Evolutionary conservation across 1,140 invertebrate genomes (phyloP).

Genomic region (Drosophila kurseongensis): DNA sequence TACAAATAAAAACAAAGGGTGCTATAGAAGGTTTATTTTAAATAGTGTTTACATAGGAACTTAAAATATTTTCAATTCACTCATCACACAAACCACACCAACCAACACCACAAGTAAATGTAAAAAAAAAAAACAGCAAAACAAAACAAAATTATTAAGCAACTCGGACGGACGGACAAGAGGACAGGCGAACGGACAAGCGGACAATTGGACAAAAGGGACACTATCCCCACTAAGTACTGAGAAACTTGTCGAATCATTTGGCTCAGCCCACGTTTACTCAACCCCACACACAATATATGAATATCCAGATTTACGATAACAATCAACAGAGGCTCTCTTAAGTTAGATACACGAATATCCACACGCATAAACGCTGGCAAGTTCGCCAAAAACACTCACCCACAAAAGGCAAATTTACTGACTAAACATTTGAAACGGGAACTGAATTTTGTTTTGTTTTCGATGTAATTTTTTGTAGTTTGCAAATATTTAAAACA

Average conservation of each 20-base stretch:
- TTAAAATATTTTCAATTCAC: constrained; percentile 58
- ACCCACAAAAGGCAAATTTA: constrained; percentile 53
- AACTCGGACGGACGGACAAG: constrained; percentile 49
- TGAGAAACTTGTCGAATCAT: constrained; percentile 72
- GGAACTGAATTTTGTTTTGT: constrained; percentile 75
- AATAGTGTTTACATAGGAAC: constrained; percentile 73
- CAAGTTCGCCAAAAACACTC: constrained; percentile 56
- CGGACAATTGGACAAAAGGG: constrained; percentile 18
- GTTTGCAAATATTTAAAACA: constrained; percentile 65
- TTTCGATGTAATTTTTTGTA: constrained; percentile 71
- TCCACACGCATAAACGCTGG: constrained; percentile 36
- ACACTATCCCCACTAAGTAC: constrained; percentile 49
- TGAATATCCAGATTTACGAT: constrained; percentile 48
- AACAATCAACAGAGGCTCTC: constrained; percentile 77
- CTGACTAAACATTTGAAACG: constrained; percentile 51
- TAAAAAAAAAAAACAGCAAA: constrained; percentile 63
- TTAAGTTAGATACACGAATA: constrained; percentile 70
- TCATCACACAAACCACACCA: constrained; percentile 50
- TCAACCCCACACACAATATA: constrained; percentile 29
- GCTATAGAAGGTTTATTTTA: constrained; percentile 84
- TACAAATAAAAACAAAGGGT: constrained; percentile 83
- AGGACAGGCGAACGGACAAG: constrained; percentile 16
- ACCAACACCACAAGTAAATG: constrained; percentile 59
- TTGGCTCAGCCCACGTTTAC: constrained; percentile 47
- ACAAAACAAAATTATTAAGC: constrained; percentile 76